Evolutionary conservation across 2,113 vertebrate species (phyloP).

Genomic region (Odontesthes bonariensis): DNA sequence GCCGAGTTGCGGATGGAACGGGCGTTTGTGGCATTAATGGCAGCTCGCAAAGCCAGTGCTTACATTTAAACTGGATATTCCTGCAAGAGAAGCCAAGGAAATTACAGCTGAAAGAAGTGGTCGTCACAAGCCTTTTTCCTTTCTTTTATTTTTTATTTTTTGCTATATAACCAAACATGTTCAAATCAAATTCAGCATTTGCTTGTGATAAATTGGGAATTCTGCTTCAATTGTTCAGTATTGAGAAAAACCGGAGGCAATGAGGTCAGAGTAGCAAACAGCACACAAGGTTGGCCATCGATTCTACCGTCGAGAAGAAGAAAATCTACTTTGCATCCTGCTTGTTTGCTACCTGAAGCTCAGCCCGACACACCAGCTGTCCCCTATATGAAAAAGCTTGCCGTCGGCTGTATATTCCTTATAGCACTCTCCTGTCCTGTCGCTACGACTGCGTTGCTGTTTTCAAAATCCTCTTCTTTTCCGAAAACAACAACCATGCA

Average conservation of each 20-base stretch:
- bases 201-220: neutral
- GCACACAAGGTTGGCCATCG: neutral
- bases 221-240: neutral
- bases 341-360: neutral
- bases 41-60: conserved; percentile 5
- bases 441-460: neutral
- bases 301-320: neutral
- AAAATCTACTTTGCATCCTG: neutral
- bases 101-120: too few species aligned
- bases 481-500: neutral
- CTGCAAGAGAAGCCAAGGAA: neutral
- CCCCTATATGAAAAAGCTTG: neutral
- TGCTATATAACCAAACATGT: neutral
- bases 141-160: too few species aligned
- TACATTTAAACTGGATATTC: neutral
- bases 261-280: neutral
- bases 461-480: neutral
- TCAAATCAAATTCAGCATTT: neutral
- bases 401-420: neutral
- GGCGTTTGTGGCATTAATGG: neutral
- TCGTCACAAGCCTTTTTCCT: too few species aligned
- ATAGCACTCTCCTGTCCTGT: neutral
- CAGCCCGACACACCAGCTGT: neutral
- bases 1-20: conserved; percentile 1
- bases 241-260: neutral